Conservation (phyloP, 2,113 vertebrate species). For the Bombycilla garrulus region DNA sequence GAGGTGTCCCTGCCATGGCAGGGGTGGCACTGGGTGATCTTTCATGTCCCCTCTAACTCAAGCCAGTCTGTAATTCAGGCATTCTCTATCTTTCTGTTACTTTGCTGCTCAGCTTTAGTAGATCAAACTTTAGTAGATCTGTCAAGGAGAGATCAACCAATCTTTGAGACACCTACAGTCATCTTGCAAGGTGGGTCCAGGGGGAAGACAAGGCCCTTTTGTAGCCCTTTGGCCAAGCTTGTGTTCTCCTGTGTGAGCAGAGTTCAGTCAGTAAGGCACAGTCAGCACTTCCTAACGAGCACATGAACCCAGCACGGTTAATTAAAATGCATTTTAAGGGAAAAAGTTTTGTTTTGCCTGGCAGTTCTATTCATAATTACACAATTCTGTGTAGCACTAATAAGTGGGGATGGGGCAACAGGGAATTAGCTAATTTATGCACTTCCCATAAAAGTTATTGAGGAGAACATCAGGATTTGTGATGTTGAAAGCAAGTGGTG, state of each 20-base stretch:
- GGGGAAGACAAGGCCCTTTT: neutral
- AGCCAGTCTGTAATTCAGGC: neutral
- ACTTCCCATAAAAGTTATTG: neutral
- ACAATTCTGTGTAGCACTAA: neutral
- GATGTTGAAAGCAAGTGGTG: neutral
- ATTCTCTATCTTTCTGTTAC: neutral
- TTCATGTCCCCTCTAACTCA: neutral
- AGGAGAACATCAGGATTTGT: neutral
- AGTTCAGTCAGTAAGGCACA: neutral
- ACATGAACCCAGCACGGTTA: neutral
- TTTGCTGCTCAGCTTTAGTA: neutral
- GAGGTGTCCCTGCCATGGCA: neutral
- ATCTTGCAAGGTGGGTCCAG: neutral
- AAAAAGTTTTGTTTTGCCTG: neutral
- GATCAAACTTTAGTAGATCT: neutral
- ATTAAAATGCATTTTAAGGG: constrained; percentile 32
- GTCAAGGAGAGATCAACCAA: neutral
- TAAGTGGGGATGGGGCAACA: neutral
- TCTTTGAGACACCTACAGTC: neutral
- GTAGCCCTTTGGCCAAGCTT: neutral
- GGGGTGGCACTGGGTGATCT: rapidly evolving
- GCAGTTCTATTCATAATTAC: constrained; percentile 9
- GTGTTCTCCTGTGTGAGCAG: neutral
- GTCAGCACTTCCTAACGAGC: neutral
- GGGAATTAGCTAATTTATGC: neutral